These are phyloP conservation scores for Nyctereutes procyonoides DNA, from an alignment of 2,113 vertebrate species.

Conservation along the genomic window DNA sequence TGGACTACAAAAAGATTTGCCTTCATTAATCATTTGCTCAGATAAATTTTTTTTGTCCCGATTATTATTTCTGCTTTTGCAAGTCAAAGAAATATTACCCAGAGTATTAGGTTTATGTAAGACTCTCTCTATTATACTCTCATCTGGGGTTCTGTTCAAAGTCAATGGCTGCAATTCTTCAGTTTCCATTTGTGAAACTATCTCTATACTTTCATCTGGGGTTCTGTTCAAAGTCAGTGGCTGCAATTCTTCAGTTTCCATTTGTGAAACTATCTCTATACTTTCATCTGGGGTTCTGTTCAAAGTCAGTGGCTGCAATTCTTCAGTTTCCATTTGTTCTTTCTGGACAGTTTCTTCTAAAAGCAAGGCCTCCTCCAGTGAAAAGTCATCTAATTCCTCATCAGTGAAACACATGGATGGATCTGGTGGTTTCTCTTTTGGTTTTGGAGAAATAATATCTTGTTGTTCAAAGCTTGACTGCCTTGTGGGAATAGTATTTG, in stretches of 20 bases:
- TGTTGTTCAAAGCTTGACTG: slow-evolving; percentile 28
- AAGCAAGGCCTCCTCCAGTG: slow-evolving; percentile 89
- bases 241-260: slow-evolving; percentile 67
- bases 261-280: slow-evolving; percentile 40
- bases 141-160: slow-evolving; percentile 59
- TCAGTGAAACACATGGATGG: slow-evolving; percentile 79
- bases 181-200: slow-evolving; percentile 61
- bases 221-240: slow-evolving; percentile 66
- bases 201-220: slow-evolving; percentile 4
- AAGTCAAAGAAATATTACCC: slow-evolving; percentile 68
- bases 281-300: slow-evolving; percentile 63
- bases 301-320: slow-evolving; percentile 33
- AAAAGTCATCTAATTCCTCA: slow-evolving; percentile 91
- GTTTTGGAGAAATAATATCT: slow-evolving; percentile 64
- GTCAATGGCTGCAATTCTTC: slow-evolving; percentile 56
- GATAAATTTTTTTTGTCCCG: slow-evolving; percentile 52
- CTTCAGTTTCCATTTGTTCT: slow-evolving; percentile 78
- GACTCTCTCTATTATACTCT: slow-evolving; percentile 53
- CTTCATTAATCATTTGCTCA: slow-evolving; percentile 57
- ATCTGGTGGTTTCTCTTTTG: slow-evolving; percentile 54
- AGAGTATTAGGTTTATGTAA: slow-evolving; percentile 17
- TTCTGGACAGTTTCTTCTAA: slow-evolving; percentile 84
- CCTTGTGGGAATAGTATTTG: slow-evolving; percentile 58
- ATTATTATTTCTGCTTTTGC: slow-evolving; percentile 41
- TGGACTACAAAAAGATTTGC: slow-evolving; percentile 64